A percentile compares a stretch with the other conserved stretches of the same genome.
Conservation (phyloP, 2,797 vertebrate species). For the Etheostoma perlongum region DNA sequence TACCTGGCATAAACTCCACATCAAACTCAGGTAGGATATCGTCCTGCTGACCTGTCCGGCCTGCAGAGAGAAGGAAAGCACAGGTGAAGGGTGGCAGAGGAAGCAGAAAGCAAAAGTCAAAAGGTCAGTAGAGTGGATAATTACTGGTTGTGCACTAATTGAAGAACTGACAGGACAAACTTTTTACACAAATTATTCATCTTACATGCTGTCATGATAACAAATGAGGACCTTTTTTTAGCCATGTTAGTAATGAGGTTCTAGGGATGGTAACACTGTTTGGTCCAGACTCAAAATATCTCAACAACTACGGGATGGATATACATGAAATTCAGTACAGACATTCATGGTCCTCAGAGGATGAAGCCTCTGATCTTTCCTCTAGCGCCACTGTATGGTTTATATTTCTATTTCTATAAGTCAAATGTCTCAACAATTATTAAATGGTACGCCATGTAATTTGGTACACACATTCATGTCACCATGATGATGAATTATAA, state of each 20-base stretch:
- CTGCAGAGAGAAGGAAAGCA: conserved; percentile 94
- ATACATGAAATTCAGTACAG: not conserved
- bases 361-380: not conserved
- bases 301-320: not conserved
- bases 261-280: not conserved
- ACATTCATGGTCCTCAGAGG: not conserved
- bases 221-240: not conserved
- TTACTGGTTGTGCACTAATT: conserved; percentile 56
- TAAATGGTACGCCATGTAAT: not conserved
- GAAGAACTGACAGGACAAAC: conserved; percentile 4
- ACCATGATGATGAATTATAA: not conserved
- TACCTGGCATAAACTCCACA: conserved; percentile 99
- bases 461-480: not conserved
- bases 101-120: conserved; percentile 79
- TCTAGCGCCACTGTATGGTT: not conserved
- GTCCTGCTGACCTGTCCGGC: conserved; percentile 96
- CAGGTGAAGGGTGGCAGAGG: conserved; percentile 76
- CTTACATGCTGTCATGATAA: not conserved
- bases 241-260: not conserved
- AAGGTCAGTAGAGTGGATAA: conserved; percentile 57
- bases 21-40: conserved; percentile 99
- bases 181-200: not conserved
- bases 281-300: not conserved
- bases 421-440: not conserved
- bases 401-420: not conserved